Conservation (phyloP, 2,113 vertebrate genomes). For the Meleagris gallopavo region DNA sequence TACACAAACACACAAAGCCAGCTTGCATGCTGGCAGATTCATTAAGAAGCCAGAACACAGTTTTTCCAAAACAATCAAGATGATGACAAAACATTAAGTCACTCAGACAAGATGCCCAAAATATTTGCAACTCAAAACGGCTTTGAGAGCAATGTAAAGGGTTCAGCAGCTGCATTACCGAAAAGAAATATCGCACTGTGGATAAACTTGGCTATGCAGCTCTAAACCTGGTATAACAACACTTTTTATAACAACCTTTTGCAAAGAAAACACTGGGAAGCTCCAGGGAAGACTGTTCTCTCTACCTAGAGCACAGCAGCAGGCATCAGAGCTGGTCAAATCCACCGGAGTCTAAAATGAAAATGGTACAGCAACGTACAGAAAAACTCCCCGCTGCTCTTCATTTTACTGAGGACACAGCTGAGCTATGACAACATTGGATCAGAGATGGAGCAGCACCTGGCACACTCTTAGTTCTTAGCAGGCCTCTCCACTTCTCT, state of each 20-base stretch:
- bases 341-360: not conserved
- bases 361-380: not conserved
- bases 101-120: not conserved
- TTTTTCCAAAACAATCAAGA: not conserved
- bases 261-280: not conserved
- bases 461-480: not conserved
- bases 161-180: not conserved
- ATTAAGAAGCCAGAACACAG: not conserved
- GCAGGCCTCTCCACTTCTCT: not conserved
- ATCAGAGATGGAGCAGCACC: not conserved
- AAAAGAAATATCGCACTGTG: not conserved
- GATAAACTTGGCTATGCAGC: not conserved
- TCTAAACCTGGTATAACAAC: not conserved
- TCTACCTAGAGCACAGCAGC: not conserved
- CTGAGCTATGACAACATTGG: not conserved
- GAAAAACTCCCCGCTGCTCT: not conserved
- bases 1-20: not conserved
- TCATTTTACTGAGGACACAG: not conserved
- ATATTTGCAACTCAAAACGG: not conserved
- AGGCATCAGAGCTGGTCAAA: not conserved
- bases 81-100: not conserved
- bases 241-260: not conserved
- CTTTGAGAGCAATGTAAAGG: not conserved
- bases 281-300: not conserved
- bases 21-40: not conserved